These are phyloP conservation scores for Sorex maritimensis DNA, from an alignment of 2,797 vertebrate genomes.

Conservation along the genomic window DNA sequence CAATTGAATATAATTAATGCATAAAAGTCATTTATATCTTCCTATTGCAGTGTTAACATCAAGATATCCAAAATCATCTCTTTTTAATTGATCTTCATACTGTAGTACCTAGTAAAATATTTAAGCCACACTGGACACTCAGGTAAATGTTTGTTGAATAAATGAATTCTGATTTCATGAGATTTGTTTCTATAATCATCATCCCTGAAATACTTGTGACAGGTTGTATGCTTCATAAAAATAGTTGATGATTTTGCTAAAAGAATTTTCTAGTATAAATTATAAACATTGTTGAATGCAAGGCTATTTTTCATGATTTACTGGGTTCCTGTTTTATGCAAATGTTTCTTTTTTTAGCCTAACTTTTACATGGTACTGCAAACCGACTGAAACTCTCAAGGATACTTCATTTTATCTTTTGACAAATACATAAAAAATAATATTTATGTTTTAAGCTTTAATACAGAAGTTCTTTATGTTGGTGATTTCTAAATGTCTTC, in stretches of 20 bases:
- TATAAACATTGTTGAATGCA: constrained; percentile 16
- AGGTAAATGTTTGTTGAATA: constrained; percentile 43
- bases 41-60: not conserved
- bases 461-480: constrained; percentile 6
- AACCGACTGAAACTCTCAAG: constrained; percentile 42
- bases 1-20: not conserved
- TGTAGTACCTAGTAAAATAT: not conserved
- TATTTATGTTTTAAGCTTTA: constrained; percentile 57
- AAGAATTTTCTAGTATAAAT: constrained; percentile 67
- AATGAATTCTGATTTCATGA: constrained; percentile 41
- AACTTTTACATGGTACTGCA: constrained; percentile 33
- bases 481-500: constrained; percentile 31
- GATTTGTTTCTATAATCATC: constrained; percentile 26
- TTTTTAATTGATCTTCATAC: not conserved
- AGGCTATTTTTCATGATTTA: constrained; percentile 53
- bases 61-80: too few relatives aligned
- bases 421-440: not conserved
- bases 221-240: constrained; percentile 63
- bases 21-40: not conserved
- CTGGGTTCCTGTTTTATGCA: constrained; percentile 38
- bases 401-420: not conserved
- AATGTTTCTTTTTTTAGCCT: constrained; percentile 45
- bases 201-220: constrained; percentile 21
- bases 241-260: constrained; percentile 42
- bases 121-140: not conserved